These are phyloP conservation scores for Plagiodera versicolora DNA, from an alignment of 2,888 invertebrate genomes.

Conservation along the genomic window DNA sequence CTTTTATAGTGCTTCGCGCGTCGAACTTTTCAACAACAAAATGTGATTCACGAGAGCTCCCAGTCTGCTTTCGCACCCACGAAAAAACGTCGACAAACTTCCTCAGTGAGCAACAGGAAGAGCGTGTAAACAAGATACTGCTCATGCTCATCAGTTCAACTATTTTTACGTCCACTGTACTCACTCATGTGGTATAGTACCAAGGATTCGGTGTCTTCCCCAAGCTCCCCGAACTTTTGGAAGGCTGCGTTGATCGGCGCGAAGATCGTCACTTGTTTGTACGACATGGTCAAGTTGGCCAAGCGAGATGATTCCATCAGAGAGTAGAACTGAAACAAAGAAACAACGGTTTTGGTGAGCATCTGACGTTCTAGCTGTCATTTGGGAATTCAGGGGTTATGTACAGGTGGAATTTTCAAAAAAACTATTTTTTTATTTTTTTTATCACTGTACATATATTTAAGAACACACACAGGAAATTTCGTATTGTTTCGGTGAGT, in stretches of 20 bases:
- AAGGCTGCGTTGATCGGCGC: conserved; percentile 88
- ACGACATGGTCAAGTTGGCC: conserved; percentile 72
- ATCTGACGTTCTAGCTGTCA: neutral
- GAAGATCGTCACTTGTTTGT: conserved; percentile 81
- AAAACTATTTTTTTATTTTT: neutral
- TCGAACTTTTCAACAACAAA: neutral
- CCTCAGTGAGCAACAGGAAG: too few species aligned
- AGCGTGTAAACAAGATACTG: too few species aligned
- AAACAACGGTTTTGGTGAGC: too few species aligned
- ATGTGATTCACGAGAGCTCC: neutral
- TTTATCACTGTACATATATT: too few species aligned
- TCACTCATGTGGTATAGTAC: conserved; percentile 85
- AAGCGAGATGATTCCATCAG: conserved; percentile 72
- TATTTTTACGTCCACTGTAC: conserved; percentile 43
- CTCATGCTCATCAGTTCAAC: too few species aligned
- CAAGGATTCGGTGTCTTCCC: conserved; percentile 44
- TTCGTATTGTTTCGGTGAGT: too few species aligned
- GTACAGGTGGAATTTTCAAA: too few species aligned
- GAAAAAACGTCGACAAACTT: too few species aligned
- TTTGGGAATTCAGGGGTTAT: neutral
- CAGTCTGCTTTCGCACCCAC: too few species aligned
- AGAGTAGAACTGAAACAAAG: conserved; percentile 74
- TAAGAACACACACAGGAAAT: too few species aligned
- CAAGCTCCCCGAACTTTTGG: conserved; percentile 62
- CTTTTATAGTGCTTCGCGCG: neutral